Base-by-base conservation (phyloP, 2,888 invertebrate genomes). In the Caenorhabditis imperialis region DNA sequence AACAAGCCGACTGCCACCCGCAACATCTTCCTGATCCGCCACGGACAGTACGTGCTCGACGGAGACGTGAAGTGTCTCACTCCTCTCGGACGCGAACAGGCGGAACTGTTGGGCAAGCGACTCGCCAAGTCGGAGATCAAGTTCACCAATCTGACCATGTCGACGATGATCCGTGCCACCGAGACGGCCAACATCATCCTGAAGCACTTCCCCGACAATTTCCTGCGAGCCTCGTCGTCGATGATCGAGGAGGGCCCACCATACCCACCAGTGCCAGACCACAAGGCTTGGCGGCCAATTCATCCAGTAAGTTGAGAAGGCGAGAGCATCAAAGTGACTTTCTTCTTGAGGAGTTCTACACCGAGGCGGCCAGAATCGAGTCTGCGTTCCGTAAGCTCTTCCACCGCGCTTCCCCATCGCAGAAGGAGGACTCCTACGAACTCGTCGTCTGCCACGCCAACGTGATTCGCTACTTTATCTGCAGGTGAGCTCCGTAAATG, bases 391-490 rank as follows among this genome's bases (percentile, higher is more conserved):
- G 96, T 50, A 93, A 93, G 82, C 94, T 95, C 89, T 94, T 99
- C 89, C 92, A 97, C 89, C 91, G 99, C 53, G 97, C 98, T 3
- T 91, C 92, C 42, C 92, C 93, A 0, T 82, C 86, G 4, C 96
- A 98, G 89, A 91, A 91, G 1, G 90, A 92, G 44, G 95, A 96
- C 88, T 92, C 93, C 0, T 94, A 93, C 88, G 96, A 96, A 35
- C 55, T 99, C 42, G 90, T 98, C 60, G 96, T 99, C 1, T 98
- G 98, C 83, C 99, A 99, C 89, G 97, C 94, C 3, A 99, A 99
- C 89, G 98, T 99, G 22, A 99, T 99, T 85, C 91, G 96, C 45
- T 98, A 94, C 89, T 94, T 94, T 88, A 92, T 94, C n/a, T 94
- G 94, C 91, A 92, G 93, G 93, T 93, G 87, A 7, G 10, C 6